Evolutionary conservation across 2,113 vertebrate genomes (phyloP).

Genomic region (Embiotoca jacksoni): DNA sequence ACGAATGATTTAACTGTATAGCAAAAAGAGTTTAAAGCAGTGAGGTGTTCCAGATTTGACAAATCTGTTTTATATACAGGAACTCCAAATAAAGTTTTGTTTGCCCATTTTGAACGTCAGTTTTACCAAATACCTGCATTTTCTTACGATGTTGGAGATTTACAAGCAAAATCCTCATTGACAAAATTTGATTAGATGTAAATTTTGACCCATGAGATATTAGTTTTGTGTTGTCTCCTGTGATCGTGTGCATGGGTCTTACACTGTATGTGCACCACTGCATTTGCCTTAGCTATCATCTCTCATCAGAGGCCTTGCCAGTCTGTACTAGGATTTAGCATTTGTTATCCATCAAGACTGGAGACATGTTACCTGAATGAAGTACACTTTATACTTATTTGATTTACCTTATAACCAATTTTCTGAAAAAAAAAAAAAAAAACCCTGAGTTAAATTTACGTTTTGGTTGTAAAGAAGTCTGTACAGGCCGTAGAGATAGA

Average conservation of each 20-base stretch:
- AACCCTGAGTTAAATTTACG: background rate
- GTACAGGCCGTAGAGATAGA: background rate
- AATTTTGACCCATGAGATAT: slow-evolving; percentile 11
- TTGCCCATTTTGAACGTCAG: slow-evolving; percentile 38
- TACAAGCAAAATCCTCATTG: slow-evolving; percentile 20
- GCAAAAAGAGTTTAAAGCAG: slow-evolving; percentile 10
- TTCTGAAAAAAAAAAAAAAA: background rate
- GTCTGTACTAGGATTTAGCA: slow-evolving; percentile 43
- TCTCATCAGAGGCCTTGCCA: slow-evolving; percentile 72
- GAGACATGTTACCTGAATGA: background rate
- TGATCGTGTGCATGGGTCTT: slow-evolving; percentile 39
- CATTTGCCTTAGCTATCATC: slow-evolving; percentile 70
- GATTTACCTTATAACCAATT: slow-evolving; percentile 1
- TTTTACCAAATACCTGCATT: slow-evolving; percentile 45
- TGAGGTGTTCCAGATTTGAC: slow-evolving; percentile 28
- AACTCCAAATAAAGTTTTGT: slow-evolving; percentile 39
- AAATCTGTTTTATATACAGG: slow-evolving; percentile 41
- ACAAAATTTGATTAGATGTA: slow-evolving; percentile 26
- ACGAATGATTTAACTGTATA: slow-evolving; percentile 38
- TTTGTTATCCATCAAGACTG: slow-evolving; percentile 37
- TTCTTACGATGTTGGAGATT: slow-evolving; percentile 25
- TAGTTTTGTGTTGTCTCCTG: slow-evolving; percentile 17
- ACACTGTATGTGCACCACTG: slow-evolving; percentile 46
- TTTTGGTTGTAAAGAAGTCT: background rate
- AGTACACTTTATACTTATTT: background rate